These are phyloP conservation scores for Nyleta sp. DNA, from an alignment of 2,888 invertebrate genomes.

Conservation along the genomic window DNA sequence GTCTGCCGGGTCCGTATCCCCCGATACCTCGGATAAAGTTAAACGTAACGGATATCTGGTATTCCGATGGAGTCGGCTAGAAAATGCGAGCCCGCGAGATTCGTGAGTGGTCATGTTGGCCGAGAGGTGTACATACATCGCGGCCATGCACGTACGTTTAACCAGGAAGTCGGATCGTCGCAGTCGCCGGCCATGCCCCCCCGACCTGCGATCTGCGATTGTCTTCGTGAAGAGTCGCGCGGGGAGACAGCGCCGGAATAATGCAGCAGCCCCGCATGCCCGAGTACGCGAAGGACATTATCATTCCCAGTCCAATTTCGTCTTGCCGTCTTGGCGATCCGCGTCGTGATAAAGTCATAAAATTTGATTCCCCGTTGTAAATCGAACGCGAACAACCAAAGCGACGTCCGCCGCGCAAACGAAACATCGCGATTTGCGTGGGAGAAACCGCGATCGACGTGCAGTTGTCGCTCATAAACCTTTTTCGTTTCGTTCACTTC, in stretches of 20 bases:
- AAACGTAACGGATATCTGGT: conserved; percentile 70
- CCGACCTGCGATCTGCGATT: conserved; percentile 65
- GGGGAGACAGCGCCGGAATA: conserved; percentile 56
- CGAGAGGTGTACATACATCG: conserved; percentile 61
- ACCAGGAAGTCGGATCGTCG: conserved; percentile 67
- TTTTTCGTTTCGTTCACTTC: too few relatives aligned
- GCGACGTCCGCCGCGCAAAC: background rate
- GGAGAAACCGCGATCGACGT: background rate
- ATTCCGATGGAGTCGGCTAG: conserved; percentile 64
- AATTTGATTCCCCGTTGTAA: conserved; percentile 48
- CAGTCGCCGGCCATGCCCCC: conserved; percentile 54
- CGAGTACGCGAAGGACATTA: conserved; percentile 45
- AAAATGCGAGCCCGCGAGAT: conserved; percentile 60
- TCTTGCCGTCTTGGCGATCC: conserved; percentile 10
- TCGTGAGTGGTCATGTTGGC: conserved; percentile 64
- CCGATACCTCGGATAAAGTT: conserved; percentile 68
- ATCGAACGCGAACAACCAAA: conserved; percentile 32
- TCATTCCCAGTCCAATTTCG: conserved; percentile 63
- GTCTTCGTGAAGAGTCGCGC: conserved; percentile 61
- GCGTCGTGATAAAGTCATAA: conserved; percentile 59
- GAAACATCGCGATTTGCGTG: conserved; percentile 16
- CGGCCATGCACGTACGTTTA: conserved; percentile 66
- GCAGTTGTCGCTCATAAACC: too few relatives aligned
- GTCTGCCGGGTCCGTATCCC: conserved; percentile 41
- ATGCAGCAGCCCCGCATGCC: conserved; percentile 56